Evolutionary conservation across 2,113 vertebrate genomes (phyloP).

Genomic region (Cheilinus undulatus): DNA sequence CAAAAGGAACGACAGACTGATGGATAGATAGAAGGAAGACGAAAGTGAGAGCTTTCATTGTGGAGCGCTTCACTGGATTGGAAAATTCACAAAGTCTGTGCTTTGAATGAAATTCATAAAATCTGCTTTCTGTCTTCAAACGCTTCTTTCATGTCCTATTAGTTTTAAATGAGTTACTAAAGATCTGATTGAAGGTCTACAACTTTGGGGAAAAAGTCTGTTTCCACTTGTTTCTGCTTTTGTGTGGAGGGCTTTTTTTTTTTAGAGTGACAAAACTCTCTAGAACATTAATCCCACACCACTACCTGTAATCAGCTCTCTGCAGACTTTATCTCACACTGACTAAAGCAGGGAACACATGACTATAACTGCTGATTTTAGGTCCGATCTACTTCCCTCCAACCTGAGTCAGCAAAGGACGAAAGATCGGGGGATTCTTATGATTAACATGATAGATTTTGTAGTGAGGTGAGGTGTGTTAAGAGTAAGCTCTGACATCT

Average conservation of each 20-base stretch:
- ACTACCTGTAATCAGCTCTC: not conserved
- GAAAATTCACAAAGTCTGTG: slow-evolving; percentile 33
- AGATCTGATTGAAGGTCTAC: slow-evolving; percentile 19
- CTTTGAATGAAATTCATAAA: slow-evolving; percentile 45
- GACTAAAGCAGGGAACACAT: too few species aligned
- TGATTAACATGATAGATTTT: too few species aligned
- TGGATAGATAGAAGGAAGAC: slow-evolving; percentile 1
- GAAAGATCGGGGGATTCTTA: too few species aligned
- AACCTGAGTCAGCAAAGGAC: too few species aligned
- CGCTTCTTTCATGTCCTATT: slow-evolving; percentile 5
- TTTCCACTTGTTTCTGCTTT: slow-evolving; percentile 2
- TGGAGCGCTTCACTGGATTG: slow-evolving; percentile 35
- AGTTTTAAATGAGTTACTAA: slow-evolving; percentile 39
- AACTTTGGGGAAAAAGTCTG: slow-evolving; percentile 5
- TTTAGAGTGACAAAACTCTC: not conserved
- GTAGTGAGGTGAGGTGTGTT: too few species aligned
- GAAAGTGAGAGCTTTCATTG: slow-evolving; percentile 11
- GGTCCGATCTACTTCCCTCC: too few species aligned
- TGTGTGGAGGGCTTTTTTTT: not conserved
- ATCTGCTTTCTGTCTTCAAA: slow-evolving; percentile 22
- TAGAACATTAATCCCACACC: not conserved
- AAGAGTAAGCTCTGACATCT: too few species aligned
- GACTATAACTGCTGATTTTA: too few species aligned
- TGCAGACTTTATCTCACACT: not conserved
- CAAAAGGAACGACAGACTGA: not conserved